A percentile compares a stretch with the other conserved stretches of the same genome.
phyloP scores from a whole-genome alignment of 2,113 vertebrate genomes.

The Callospermophilus lateralis region DNA sequence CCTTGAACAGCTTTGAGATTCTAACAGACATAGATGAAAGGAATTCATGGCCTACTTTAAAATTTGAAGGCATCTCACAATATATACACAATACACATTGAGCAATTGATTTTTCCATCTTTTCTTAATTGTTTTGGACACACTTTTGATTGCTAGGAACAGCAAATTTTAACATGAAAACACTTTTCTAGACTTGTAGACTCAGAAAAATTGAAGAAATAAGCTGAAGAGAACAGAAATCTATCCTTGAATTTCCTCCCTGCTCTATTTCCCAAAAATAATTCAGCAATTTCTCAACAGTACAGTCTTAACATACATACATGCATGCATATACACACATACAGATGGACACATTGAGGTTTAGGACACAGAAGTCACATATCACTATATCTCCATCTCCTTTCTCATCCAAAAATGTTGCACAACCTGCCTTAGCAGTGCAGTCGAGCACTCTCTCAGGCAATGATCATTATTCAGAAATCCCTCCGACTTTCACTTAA shows the following conservation, averaged over 20 bases:
- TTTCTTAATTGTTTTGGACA: constrained; percentile 31
- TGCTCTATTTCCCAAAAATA: neutral
- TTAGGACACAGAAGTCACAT: neutral
- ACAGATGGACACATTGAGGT: neutral
- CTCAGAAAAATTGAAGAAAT: neutral
- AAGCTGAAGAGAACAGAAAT: constrained; percentile 17
- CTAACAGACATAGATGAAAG: neutral
- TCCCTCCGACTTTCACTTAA: neutral
- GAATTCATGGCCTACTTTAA: neutral
- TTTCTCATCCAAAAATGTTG: constrained; percentile 32
- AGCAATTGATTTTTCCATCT: constrained; percentile 45
- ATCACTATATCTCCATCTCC: neutral
- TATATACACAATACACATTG: neutral
- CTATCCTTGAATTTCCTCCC: neutral
- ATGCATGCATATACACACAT: neutral
- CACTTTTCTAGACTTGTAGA: neutral
- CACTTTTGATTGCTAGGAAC: neutral
- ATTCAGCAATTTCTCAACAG: constrained; percentile 35
- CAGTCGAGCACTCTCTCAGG: neutral
- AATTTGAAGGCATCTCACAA: constrained; percentile 36
- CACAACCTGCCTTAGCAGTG: neutral
- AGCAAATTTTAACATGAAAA: constrained; percentile 52
- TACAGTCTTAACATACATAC: neutral
- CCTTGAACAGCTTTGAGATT: neutral
- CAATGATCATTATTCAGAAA: neutral